Percentiles rank a stretch among this genome's conserved stretches.
Evolutionary conservation across 2,888 invertebrate species (phyloP).

Genomic region (Cylindroiulus punctatus): DNA sequence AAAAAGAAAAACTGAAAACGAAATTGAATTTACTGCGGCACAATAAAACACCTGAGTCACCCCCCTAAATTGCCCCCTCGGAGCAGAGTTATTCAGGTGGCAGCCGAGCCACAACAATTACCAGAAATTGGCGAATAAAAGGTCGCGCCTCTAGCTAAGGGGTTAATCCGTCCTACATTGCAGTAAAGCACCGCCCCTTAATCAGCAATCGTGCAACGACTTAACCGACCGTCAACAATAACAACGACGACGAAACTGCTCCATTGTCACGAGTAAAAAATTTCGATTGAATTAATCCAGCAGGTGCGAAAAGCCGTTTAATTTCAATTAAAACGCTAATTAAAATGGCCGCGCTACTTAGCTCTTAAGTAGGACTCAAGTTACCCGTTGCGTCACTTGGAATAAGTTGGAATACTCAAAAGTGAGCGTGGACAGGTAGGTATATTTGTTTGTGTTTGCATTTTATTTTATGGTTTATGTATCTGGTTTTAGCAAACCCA

Average conservation of each 20-base stretch:
- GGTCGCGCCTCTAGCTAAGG: slow-evolving; percentile 6
- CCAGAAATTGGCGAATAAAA: slow-evolving; percentile 21
- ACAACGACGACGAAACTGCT: neutral
- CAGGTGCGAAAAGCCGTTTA: no score
- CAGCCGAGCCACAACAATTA: slow-evolving; percentile 10
- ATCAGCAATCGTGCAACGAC: neutral
- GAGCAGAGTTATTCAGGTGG: slow-evolving; percentile 13
- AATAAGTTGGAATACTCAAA: no score
- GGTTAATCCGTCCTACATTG: neutral
- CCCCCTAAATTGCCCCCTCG: neutral
- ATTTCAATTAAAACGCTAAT: no score
- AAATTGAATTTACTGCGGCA: slow-evolving; percentile 24
- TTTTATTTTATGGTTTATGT: no score
- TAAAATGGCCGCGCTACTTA: no score
- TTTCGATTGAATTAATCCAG: no score
- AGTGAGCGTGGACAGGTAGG: no score
- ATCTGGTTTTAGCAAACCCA: no score
- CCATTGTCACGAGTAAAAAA: neutral
- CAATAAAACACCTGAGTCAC: slow-evolving; percentile 19
- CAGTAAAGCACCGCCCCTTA: neutral
- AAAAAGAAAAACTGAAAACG: neutral
- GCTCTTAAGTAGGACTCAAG: no score
- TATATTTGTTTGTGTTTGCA: no score
- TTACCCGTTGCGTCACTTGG: no score
- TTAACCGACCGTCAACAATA: neutral